Evolutionary conservation across 2,888 invertebrate species (phyloP).

Genomic region (Drosophila phalerata): DNA sequence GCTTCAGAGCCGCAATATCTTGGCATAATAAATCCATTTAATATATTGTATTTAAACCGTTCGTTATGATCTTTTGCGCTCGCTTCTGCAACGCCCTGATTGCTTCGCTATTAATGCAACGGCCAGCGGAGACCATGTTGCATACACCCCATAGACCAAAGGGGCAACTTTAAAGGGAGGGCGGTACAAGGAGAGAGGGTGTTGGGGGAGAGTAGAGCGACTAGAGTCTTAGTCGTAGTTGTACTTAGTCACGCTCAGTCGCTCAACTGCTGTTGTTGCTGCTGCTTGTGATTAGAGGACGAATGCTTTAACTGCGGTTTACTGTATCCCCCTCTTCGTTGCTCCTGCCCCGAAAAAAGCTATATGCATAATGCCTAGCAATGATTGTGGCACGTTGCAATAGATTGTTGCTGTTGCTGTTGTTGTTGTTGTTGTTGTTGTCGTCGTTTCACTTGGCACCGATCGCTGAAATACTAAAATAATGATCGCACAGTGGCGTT

Average conservation of each 20-base stretch:
- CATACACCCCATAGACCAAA: constrained; percentile 21
- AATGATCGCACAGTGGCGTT: constrained; percentile 47
- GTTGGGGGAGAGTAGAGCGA: constrained; percentile 9
- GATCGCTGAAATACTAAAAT: constrained; percentile 31
- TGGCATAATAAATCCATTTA: constrained; percentile 80
- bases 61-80: constrained; percentile 78
- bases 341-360: neutral
- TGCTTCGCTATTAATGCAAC: constrained; percentile 79
- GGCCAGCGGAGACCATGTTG: constrained; percentile 52
- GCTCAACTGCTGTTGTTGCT: constrained; percentile 29
- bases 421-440: constrained; percentile 28
- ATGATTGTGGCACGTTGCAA: constrained; percentile 55
- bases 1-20: constrained; percentile 71
- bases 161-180: neutral
- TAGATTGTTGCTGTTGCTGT: constrained; percentile 25
- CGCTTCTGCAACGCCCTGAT: constrained; percentile 78
- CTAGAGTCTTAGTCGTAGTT: constrained; percentile 51
- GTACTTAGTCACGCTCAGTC: constrained; percentile 77
- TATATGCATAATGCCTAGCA: constrained; percentile 47
- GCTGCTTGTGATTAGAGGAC: constrained; percentile 75
- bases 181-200: neutral
- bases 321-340: constrained; percentile 11
- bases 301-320: constrained; percentile 57
- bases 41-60: constrained; percentile 81
- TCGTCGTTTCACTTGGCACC: constrained; percentile 48